These are phyloP conservation scores for Drosophila mulleri DNA, from an alignment of 2,888 invertebrate species.

Conservation along the genomic window DNA sequence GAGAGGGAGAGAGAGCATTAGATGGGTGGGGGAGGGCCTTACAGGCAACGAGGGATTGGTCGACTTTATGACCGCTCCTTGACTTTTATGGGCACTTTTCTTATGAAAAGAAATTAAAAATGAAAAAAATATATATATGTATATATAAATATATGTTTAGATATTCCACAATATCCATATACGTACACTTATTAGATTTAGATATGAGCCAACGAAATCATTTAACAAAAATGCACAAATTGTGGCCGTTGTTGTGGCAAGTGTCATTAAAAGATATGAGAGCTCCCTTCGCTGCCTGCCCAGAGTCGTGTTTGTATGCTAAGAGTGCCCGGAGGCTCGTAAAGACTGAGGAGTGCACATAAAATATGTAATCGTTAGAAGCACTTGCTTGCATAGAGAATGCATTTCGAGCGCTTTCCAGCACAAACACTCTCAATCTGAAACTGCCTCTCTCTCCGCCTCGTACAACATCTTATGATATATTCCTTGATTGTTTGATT, in stretches of 20 bases:
- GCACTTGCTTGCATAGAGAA: constrained; percentile 67
- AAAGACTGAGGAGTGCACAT: constrained; percentile 71
- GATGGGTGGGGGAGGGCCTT: constrained; percentile 7
- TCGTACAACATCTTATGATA: background rate
- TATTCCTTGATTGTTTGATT: constrained; percentile 42
- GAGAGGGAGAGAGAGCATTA: constrained; percentile 5
- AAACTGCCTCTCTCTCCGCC: background rate
- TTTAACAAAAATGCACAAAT: constrained; percentile 68
- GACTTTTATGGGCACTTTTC: constrained; percentile 73
- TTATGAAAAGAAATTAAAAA: constrained; percentile 73
- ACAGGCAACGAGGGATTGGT: constrained; percentile 46
- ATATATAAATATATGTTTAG: constrained; percentile 12
- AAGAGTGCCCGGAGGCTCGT: constrained; percentile 65
- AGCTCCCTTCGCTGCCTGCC: constrained; percentile 3
- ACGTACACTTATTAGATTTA: constrained; percentile 65
- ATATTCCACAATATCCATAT: constrained; percentile 34
- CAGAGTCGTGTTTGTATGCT: constrained; percentile 60
- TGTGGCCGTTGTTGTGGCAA: constrained; percentile 52
- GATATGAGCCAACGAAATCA: constrained; percentile 69
- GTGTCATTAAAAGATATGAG: constrained; percentile 67
- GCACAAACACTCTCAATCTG: constrained; percentile 4
- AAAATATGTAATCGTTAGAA: constrained; percentile 66
- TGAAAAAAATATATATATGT: constrained; percentile 19
- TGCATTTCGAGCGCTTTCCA: constrained; percentile 35
- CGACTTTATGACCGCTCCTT: constrained; percentile 65